Percentiles rank a stretch among this genome's conserved stretches.
Evolutionary conservation across 2,797 vertebrate species (phyloP).

Genomic region (Diplodus puntazzo): DNA sequence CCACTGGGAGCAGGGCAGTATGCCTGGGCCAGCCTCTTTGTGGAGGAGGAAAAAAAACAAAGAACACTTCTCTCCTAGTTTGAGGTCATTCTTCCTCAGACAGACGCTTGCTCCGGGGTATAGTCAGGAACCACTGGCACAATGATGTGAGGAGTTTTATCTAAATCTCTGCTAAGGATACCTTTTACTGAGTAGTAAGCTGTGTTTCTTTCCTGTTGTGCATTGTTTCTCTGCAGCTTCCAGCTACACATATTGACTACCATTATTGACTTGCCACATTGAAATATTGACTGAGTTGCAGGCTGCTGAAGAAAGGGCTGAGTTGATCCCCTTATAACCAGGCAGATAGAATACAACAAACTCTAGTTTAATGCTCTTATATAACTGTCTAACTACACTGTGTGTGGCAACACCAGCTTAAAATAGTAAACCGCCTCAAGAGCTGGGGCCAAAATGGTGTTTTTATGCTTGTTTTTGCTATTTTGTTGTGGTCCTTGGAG

Average conservation of each 20-base stretch:
- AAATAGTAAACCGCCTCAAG: conserved; percentile 13
- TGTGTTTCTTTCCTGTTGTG: conserved; percentile 38
- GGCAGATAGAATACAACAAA: conserved; percentile 40
- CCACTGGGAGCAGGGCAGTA: conserved; percentile 66
- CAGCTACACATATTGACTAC: conserved; percentile 35
- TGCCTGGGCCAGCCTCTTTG: conserved; percentile 52
- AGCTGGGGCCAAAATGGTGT: neutral
- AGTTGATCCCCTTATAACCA: conserved; percentile 29
- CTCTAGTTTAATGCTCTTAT: conserved; percentile 43
- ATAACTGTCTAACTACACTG: conserved; percentile 27
- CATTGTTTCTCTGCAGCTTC: conserved; percentile 52
- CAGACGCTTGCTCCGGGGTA: conserved; percentile 28
- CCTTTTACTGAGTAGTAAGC: conserved; percentile 51
- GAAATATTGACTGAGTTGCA: conserved; percentile 57
- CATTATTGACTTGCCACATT: conserved; percentile 28
- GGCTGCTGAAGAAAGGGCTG: conserved; percentile 33
- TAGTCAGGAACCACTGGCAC: conserved; percentile 38
- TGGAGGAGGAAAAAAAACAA: conserved; percentile 57
- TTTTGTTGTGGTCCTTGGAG: neutral
- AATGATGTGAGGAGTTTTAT: conserved; percentile 76
- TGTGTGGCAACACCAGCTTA: conserved; percentile 23
- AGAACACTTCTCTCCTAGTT: conserved; percentile 57
- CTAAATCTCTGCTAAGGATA: conserved; percentile 61
- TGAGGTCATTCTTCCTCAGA: conserved; percentile 53
- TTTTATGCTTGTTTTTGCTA: neutral